Base-by-base conservation (phyloP, 2,888 invertebrate genomes). In the Poecilus cupreus region DNA sequence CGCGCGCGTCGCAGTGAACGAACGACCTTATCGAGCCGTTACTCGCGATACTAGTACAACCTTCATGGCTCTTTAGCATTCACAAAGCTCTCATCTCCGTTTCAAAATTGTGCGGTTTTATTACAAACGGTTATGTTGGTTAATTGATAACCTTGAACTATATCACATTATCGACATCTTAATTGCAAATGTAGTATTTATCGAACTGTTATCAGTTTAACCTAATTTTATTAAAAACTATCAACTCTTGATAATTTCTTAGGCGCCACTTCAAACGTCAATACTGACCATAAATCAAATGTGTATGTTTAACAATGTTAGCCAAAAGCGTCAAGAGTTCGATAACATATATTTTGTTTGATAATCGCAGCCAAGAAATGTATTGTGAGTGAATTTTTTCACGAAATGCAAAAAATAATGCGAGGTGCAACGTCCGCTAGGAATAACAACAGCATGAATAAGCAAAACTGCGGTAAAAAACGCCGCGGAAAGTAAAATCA, bases 371-470 rank as follows among this genome's bases (percentile, higher is more conserved):
- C 43, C 43, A 43, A 43, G 43, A 43, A 43, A 43, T 43, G 43
- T 43, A 32, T 32, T 43, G 43, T 43, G n/a, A 11, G 4, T 43
- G 43, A 43, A 60, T 60, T 60, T 60, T 60, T 26, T 60, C 60
- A 60, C 8, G 60, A 60, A 60, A 43, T 46, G 72, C 72, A 72
- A 43, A 64, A 64, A 32, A 64, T 64, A 64, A 13, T 10, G 22
- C 3, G 13, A 13, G 16, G 64, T 72, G 43, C 72, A 72, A 20
- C 22, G 72, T 16, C 72, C 72, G 46, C 72, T 8, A 39, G 22
- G 18, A 72, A 46, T 43, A 72, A 72, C 72, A 72, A 43, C 72
- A 72, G 43, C 72, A 72, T 72, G 72, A 72, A 72, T 72, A 72
- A 72, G 72, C 72, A 72, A 72, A 72, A 72, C 72, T 22, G n/a